phyloP scores from a whole-genome alignment of 2,888 invertebrate genomes.

The Sceliomorpha sp. region DNA sequence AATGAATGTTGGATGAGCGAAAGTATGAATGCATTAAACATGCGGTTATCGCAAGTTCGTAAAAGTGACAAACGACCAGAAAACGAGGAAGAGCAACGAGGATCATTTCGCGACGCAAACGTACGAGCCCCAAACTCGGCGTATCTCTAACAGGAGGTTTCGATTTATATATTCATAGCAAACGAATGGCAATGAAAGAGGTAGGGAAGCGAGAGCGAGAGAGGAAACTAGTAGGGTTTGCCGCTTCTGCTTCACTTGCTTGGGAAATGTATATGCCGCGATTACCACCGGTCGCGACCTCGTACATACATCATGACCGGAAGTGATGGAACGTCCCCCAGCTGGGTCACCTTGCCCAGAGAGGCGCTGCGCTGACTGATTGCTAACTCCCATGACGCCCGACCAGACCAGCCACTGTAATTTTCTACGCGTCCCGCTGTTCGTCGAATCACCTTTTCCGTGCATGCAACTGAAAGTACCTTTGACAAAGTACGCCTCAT shows the following conservation, averaged over 20 bases:
- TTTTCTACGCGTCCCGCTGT: constrained; percentile 43
- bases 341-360: constrained; percentile 70
- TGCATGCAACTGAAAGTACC: constrained; percentile 16
- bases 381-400: constrained; percentile 72
- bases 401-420: constrained; percentile 36
- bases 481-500: constrained; percentile 17
- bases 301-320: constrained; percentile 76
- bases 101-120: constrained; percentile 65
- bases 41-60: constrained; percentile 40
- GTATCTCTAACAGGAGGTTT: constrained; percentile 59
- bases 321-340: constrained; percentile 77
- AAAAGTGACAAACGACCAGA: constrained; percentile 46
- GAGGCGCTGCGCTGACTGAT: constrained; percentile 75
- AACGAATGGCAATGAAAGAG: constrained; percentile 58
- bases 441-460: constrained; percentile 16
- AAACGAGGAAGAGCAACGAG: constrained; percentile 57
- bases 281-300: constrained; percentile 76
- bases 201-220: constrained; percentile 47
- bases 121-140: constrained; percentile 62
- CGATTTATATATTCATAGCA: constrained; percentile 78
- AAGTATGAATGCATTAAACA: constrained; percentile 50
- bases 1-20: constrained; percentile 52
- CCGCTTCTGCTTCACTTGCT: constrained; percentile 50
- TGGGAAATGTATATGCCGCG: constrained; percentile 68
- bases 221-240: constrained; percentile 20